Evolutionary conservation across 2,888 invertebrate species (phyloP), one percentile per base, ranked within the genome.

Genomic region (Antitype chi): DNA sequence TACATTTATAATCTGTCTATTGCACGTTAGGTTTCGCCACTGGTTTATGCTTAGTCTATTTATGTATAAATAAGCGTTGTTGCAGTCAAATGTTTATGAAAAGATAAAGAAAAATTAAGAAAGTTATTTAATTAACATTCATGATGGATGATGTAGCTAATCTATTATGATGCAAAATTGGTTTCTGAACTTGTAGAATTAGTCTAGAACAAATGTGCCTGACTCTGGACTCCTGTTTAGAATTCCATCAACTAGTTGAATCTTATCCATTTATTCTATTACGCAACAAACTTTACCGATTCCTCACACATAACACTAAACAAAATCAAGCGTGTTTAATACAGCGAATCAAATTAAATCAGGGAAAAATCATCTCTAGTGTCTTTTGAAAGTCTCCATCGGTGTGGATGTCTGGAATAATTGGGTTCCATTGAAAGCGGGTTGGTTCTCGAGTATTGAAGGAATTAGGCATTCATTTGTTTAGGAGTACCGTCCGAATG

Each of bases 401-500:
- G 76, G 75, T 85, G 78, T 81, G 69, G 81, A 74, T 86, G 77
- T 74, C 43, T 72, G 80, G 74, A 75, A 84, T 91, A 89, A 91
- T 91, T 90, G 90, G 90, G 90, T 90, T 87, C 87, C 75, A 89
- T 87, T 85, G 83, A 81, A 84, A 71, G 70, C 78, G 78, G 75
- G 74, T 70, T 75, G 82, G 78, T 80, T 80, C 80, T 86, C 82
- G 81, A 73, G 78, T 71, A 80, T 78, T 80, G 77, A 82, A 88
- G 89, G 92, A 92, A 93, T 93, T 93, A 92, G 86, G 88, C 88
- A 91, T 90, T 91, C 91, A 92, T 93, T 91, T 90, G 90, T 91
- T 91, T 91, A 91, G 90, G 88, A 76, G 89, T 88, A 89, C 87
- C 87, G 81, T 80, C 84, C 83, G 88, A 84, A 84, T 89, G 91